Conservation (phyloP, 1,140 invertebrate genomes). For the Bombus consobrinus region DNA sequence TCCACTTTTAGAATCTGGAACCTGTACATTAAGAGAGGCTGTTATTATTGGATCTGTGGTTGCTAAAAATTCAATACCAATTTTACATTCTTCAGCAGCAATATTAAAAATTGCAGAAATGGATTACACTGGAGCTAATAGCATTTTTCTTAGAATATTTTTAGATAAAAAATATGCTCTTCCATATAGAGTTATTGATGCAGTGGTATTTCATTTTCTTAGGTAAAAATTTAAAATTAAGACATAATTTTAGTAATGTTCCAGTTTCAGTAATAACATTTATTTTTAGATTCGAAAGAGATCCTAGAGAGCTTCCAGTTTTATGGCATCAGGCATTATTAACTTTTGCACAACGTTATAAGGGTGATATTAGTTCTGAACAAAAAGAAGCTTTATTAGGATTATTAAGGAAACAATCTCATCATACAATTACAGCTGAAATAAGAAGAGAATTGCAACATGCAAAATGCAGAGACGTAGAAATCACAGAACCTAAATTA, state of each 20-base stretch:
- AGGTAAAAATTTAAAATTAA: slow-evolving; percentile 83
- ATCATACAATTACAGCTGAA: slow-evolving; percentile 93
- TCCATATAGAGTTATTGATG: slow-evolving; percentile 97
- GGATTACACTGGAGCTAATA: slow-evolving; percentile 98
- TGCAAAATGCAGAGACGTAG: slow-evolving; percentile 91
- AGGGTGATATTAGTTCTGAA: slow-evolving; percentile 95
- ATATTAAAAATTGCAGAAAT: slow-evolving; percentile 98
- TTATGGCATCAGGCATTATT: slow-evolving; percentile 98
- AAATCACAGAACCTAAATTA: slow-evolving; percentile 77
- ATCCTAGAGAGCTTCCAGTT: slow-evolving; percentile 93
- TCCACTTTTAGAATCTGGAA: slow-evolving; percentile 95
- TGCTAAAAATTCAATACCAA: slow-evolving; percentile 95
- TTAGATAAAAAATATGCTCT: slow-evolving; percentile 99
- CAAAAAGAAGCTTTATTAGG: slow-evolving; percentile 94
- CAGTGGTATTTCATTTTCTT: slow-evolving; percentile 97
- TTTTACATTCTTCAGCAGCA: slow-evolving; percentile 97
- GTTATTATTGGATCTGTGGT: slow-evolving; percentile 97
- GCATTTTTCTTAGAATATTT: slow-evolving; percentile 96
- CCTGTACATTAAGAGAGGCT: slow-evolving; percentile 97
- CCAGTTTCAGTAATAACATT: not conserved
- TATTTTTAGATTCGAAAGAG: slow-evolving; percentile 90
- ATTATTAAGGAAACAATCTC: slow-evolving; percentile 90
- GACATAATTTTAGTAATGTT: not conserved
- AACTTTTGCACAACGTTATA: slow-evolving; percentile 97
- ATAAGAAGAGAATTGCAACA: slow-evolving; percentile 92